Percentiles rank a stretch among this genome's conserved stretches.
These are phyloP conservation scores for Callosobruchus maculatus DNA, from an alignment of 2,888 invertebrate genomes.

Conservation along the genomic window DNA sequence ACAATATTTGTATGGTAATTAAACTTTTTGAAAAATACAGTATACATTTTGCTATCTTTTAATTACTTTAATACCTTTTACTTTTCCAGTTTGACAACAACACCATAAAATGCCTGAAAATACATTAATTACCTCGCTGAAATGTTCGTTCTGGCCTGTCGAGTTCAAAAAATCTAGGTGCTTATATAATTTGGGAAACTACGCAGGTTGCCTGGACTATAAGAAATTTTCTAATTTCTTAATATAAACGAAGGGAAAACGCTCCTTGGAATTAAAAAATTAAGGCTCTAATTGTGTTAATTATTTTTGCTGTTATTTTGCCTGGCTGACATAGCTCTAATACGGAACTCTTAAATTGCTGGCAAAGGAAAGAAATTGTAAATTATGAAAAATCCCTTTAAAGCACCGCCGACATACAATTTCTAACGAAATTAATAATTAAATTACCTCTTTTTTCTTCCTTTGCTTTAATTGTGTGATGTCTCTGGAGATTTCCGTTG, in stretches of 20 bases:
- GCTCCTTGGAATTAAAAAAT: conserved; percentile 2
- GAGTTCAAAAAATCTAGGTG: too few relatives aligned
- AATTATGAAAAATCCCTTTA: conserved; percentile 27
- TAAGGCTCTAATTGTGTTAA: conserved; percentile 10
- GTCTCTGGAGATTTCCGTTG: background rate
- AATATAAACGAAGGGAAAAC: background rate
- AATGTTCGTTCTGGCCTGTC: too few relatives aligned
- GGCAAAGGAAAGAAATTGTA: conserved; percentile 4
- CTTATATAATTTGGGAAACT: too few relatives aligned
- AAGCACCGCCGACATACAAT: conserved; percentile 28
- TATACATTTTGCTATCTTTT: too few relatives aligned
- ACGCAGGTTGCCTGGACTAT: background rate
- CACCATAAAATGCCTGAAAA: too few relatives aligned
- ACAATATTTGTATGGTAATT: too few relatives aligned
- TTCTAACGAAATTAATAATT: conserved; percentile 39
- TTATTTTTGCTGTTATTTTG: conserved; percentile 8
- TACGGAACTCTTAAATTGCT: background rate
- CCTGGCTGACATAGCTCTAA: background rate
- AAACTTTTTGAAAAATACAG: too few relatives aligned
- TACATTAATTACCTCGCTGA: too few relatives aligned
- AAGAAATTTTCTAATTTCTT: background rate
- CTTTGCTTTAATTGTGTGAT: background rate
- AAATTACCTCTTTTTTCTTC: conserved; percentile 20
- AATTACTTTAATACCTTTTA: too few relatives aligned
- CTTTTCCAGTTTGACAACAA: too few relatives aligned